phyloP scores from a whole-genome alignment of 2,113 vertebrate genomes.

The Piaya cayana region DNA sequence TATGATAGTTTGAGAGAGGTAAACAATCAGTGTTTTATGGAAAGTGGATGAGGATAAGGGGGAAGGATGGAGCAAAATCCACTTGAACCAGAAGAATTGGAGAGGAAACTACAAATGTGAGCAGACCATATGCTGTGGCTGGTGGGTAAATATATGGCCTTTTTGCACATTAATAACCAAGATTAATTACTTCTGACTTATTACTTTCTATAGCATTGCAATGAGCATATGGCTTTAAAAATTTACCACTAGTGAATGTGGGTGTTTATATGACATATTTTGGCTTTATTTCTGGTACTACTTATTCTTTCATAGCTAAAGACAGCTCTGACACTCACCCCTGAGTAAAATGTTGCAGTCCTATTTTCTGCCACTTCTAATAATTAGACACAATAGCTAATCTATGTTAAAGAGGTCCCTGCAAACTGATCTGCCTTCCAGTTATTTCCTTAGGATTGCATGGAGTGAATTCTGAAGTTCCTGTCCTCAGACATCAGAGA shows the following conservation, averaged over 20 bases:
- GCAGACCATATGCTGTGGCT: background rate
- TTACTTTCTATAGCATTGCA: background rate
- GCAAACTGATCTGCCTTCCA: background rate
- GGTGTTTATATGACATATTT: background rate
- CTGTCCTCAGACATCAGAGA: background rate
- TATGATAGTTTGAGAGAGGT: background rate
- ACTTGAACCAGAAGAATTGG: background rate
- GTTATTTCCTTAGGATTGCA: background rate
- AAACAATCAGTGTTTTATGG: background rate
- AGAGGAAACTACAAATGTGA: background rate
- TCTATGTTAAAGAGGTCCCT: background rate
- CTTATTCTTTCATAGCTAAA: background rate
- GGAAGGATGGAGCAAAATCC: background rate
- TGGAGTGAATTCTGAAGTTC: background rate
- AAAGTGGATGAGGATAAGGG: background rate
- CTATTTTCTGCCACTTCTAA: background rate
- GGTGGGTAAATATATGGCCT: background rate
- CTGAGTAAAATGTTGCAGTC: background rate
- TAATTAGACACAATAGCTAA: background rate
- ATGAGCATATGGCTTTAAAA: background rate
- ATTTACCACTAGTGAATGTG: background rate
- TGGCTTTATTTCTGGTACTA: background rate
- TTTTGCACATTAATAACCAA: background rate
- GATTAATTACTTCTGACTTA: background rate
- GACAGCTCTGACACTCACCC: background rate